Evolutionary conservation across 2,113 vertebrate species (phyloP), one percentile per base, ranked within the genome.

Genomic region (Salvelinus namaycush): DNA sequence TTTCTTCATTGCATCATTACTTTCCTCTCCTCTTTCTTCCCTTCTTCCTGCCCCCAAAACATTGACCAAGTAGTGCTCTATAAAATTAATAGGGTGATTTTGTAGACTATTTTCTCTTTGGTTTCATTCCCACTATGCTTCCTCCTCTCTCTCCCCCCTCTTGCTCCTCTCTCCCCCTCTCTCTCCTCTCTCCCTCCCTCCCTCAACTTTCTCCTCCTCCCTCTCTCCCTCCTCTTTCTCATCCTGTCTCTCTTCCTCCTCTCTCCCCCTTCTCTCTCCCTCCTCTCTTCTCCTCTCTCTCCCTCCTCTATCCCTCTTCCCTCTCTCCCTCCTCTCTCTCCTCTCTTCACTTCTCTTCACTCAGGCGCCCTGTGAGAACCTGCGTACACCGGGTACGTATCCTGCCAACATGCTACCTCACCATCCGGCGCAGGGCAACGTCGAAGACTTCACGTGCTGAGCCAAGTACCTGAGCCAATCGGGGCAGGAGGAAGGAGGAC

Each of bases 401-500:
- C 93, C 97, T 73, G 97, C 95, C 92, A 99, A 99, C 95, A 98
- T 99, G 95, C 96, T 99, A 97, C 97, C 98, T 97, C 98, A 99
- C 76, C 98, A 99, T 92, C 96, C 97, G 0, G 96, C 93, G 86
- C 95, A 98, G 93, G 95, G 96, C 85, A 99, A 98, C 83, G 99
- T 99, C 76, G 98, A 99, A 90, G 98, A 99, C 94, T 99, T 99
- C 94, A 98, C 98, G 87, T 99, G 98, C 94, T 99, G 95, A 97
- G 91, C 79, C 59, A 76, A 7, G 59, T 54, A 76, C 70, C 54
- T 77, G 59, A 76, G 79, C 78, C 12, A 12, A 39, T 62, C 39
- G 11, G 39, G 39, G 16, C 49, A 8, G 12, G 59, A 62, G 59
- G 29, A 31, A 8, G n/a, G n/a, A 7, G 59, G 76, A 78, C 71